Evolutionary conservation across 2,797 vertebrate genomes (phyloP).

Genomic region (Streptopelia turtur): DNA sequence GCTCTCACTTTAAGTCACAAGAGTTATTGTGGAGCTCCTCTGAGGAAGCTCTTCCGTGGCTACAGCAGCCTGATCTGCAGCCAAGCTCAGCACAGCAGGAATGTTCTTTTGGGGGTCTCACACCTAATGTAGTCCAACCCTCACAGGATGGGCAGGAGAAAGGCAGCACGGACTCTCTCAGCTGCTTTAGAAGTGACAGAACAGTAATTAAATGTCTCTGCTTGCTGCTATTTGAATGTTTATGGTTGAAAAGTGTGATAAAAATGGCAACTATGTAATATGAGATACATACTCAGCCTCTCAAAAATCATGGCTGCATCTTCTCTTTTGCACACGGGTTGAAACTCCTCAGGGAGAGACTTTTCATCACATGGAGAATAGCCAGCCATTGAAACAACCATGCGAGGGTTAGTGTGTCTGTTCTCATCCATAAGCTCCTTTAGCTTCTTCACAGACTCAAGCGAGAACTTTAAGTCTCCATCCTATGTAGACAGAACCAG

Average conservation of each 20-base stretch:
- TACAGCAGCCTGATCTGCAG: neutral
- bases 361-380: slow-evolving; percentile 19
- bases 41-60: neutral
- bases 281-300: slow-evolving; percentile 36
- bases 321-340: neutral
- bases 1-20: neutral
- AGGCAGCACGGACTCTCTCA: neutral
- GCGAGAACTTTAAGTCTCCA: slow-evolving; percentile 47
- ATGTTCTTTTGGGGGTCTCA: neutral
- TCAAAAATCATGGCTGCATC: slow-evolving; percentile 16
- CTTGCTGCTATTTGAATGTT: neutral
- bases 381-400: neutral
- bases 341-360: slow-evolving; percentile 40
- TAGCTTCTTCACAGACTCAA: slow-evolving; percentile 57
- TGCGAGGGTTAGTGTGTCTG: neutral
- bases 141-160: neutral
- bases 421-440: slow-evolving; percentile 17
- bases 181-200: neutral
- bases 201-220: fast-evolving
- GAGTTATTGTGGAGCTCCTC: neutral
- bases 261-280: neutral
- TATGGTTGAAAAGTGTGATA: neutral
- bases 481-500: neutral
- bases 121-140: fast-evolving
- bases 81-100: neutral